These are phyloP conservation scores for Premnoplex brunnescens DNA, from an alignment of 2,797 vertebrate species.

Conservation along the genomic window DNA sequence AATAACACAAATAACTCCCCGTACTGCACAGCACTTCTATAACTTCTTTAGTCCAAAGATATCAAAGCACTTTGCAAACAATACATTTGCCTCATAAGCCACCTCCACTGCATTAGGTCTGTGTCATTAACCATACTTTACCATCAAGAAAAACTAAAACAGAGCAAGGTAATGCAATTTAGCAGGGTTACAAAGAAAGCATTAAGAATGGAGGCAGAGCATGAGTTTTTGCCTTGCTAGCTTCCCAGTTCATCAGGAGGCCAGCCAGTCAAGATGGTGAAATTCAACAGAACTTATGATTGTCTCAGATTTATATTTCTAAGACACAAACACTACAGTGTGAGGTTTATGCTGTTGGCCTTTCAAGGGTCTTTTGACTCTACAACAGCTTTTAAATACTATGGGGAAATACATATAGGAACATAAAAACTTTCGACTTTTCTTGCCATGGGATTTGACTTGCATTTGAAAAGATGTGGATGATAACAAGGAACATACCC, in stretches of 20 bases:
- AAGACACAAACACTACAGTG: fast-evolving
- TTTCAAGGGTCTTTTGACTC: not conserved
- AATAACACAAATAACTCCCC: not conserved
- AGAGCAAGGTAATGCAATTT: not conserved
- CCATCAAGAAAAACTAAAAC: not conserved
- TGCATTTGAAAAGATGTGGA: not conserved
- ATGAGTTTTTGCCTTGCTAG: not conserved
- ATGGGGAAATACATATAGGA: not conserved
- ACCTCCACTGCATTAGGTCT: fast-evolving
- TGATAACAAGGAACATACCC: not conserved
- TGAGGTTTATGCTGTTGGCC: not conserved
- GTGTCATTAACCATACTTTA: not conserved
- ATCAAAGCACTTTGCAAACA: not conserved
- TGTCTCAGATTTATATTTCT: not conserved
- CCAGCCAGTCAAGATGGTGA: not conserved
- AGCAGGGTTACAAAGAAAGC: not conserved
- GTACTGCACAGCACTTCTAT: not conserved
- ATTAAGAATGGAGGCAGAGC: not conserved
- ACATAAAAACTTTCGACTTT: not conserved
- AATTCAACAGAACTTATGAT: not conserved
- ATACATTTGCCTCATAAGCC: not conserved
- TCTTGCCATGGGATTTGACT: not conserved
- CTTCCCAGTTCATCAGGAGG: not conserved
- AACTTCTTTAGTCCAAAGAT: not conserved
- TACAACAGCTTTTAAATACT: not conserved